Evolutionary conservation across 2,113 vertebrate species (phyloP), one percentile per base, ranked within the genome.

Genomic region (Osmerus mordax): DNA sequence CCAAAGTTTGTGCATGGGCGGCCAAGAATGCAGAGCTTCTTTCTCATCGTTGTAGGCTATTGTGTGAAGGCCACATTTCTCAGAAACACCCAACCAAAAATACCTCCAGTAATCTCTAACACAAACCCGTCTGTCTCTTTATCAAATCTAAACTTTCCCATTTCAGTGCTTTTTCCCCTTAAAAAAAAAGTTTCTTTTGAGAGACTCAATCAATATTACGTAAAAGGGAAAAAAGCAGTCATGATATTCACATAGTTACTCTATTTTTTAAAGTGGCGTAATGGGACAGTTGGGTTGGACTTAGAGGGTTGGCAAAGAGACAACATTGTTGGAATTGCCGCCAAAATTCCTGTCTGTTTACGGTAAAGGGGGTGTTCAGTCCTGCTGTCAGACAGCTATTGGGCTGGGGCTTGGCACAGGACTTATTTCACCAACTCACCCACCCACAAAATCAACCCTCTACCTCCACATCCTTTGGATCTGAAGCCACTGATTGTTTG

Each of bases 321-420:
- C 2, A 14, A 16, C 62, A 61, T 66, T 65, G 64, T 21, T 62
- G 64, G 56, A 76, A 76, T 19, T 18, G 47, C 59, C 16, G 73
- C 25, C 69, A 58, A 65, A 67, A 82, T 72, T 83, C 77, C 65
- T 70, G 75, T 8, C 78, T 78, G 77, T 79, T 86, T 83, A 78
- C 69, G 75, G 79, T 86, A 82, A 86, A 83, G 64, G 69, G 65
- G 64, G 75, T 28, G 75, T 75, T 76, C 74, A 80, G 58, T 56
- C 29, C 3, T 52, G n/a, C 62, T 71, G 74, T 65, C 70, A 47
- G 62, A 7, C 71, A n/a, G 71, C 54, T 53, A 70, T 21, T 62
- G 65, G 69, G 68, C 36, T 65, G 56, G 56, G 67, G 67, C 66
- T 54, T 76, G 81, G 66, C 69, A 70, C 41, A 14, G 65, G 28